Base-by-base conservation (phyloP, 1,140 invertebrate species). In the Diorhabda sublineata region DNA sequence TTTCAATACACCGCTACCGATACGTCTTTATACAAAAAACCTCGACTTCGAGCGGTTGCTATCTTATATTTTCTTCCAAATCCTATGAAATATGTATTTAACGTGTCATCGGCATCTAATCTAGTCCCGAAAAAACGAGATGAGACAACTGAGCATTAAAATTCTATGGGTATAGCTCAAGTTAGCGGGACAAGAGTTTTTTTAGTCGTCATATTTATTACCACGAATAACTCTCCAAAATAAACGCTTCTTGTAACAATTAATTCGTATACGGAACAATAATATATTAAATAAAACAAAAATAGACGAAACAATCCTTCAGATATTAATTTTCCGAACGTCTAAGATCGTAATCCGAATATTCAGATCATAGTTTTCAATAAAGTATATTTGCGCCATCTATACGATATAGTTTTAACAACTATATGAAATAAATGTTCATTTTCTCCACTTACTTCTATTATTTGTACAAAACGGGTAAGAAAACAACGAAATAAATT, bases 71-170 rank as follows among this genome's bases (percentile, higher is more conserved):
- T 47, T 67, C 61, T 62, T 68, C 69, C 68, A 68, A 67, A 75
- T 72, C 74, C 74, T 75, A 76, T 73, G 71, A 71, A 75, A 76
- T 74, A 76, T 76, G 73, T 76, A 76, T 76, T 71, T 74, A 72
- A 71, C 71, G 71, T 63, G 71, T 67, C 47, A 42, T 42, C 42
- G 52, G 11, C 67, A 61, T 75, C 60, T 73, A 66, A 73, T 75
- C 67, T 73, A 71, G 57, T 58, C 0, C 26, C 45, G 70, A 60
- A 75, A 73, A 75, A 73, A 73, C 45, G 66, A 47, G 45, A 58
- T 56, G 63, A 69, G 73, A 70, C 71, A 58, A 44, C 45, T n/a
- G n/a, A 9, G 26, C 64, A 65, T 65, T 65, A 44, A 65, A 69
- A 65, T 65, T 65, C 64, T 65, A 58, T 65, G 64, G 56, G 26